phyloP scores from a whole-genome alignment of 2,888 invertebrate species.

The Chesias legatella region DNA sequence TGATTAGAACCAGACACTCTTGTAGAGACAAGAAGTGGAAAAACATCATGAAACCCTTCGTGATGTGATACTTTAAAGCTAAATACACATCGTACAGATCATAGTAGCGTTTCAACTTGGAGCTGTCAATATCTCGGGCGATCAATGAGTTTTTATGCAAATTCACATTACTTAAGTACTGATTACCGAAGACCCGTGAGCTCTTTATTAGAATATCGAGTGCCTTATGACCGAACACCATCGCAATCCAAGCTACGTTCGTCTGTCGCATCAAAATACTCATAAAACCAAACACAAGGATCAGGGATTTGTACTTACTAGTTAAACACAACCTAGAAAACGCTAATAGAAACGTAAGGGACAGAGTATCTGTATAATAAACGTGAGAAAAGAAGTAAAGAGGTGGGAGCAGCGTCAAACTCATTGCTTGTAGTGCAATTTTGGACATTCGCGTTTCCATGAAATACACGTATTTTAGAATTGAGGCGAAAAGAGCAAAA shows the following conservation, averaged over 20 bases:
- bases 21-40: constrained; percentile 46
- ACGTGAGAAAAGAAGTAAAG: constrained; percentile 95
- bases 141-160: constrained; percentile 44
- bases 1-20: constrained; percentile 47
- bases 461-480: constrained; percentile 69
- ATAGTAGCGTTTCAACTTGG: constrained; percentile 61
- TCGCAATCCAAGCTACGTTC: constrained; percentile 94
- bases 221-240: constrained; percentile 78
- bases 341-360: constrained; percentile 87
- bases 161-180: constrained; percentile 40
- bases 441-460: constrained; percentile 45
- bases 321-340: constrained; percentile 81
- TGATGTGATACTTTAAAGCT: constrained; percentile 53
- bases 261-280: constrained; percentile 95
- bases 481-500: constrained; percentile 83
- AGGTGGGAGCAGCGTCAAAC: constrained; percentile 87
- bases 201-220: constrained; percentile 55
- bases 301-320: constrained; percentile 50
- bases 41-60: constrained; percentile 43
- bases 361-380: constrained; percentile 95
- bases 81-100: constrained; percentile 43
- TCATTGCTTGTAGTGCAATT: constrained; percentile 82
- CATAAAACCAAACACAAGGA: constrained; percentile 75
- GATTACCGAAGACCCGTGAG: constrained; percentile 62
- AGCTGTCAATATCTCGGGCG: constrained; percentile 50